A percentile compares a stretch with the other conserved stretches of the same genome.
These are phyloP conservation scores for Gonatopus flavifemur DNA, from an alignment of 1,140 invertebrate genomes.

Conservation along the genomic window DNA sequence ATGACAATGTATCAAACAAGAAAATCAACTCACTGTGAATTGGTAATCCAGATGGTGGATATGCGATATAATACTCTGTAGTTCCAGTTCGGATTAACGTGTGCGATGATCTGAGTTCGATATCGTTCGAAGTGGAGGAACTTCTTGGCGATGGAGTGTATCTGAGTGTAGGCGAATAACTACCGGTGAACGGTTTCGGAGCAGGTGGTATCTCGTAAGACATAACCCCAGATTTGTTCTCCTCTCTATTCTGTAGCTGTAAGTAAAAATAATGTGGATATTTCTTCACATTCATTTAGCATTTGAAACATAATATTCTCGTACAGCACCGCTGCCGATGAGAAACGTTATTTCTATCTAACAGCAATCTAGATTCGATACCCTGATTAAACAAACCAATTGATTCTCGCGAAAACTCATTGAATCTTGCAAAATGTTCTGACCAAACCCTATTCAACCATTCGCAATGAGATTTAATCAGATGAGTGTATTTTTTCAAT, in stretches of 20 bases:
- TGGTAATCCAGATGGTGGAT: constrained; percentile 58
- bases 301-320: too few relatives aligned
- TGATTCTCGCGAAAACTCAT: too few relatives aligned
- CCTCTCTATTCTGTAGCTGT: constrained; percentile 40
- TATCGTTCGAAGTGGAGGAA: constrained; percentile 31
- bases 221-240: constrained; percentile 44
- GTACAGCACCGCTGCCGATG: too few relatives aligned
- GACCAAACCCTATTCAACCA: too few relatives aligned
- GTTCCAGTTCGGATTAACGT: constrained; percentile 20
- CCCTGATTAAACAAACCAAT: too few relatives aligned
- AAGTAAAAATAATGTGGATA: too few relatives aligned
- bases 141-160: constrained; percentile 35
- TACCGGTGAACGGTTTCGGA: constrained; percentile 49
- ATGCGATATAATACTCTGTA: constrained; percentile 58
- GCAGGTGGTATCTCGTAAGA: constrained; percentile 56
- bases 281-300: too few relatives aligned
- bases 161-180: constrained; percentile 34
- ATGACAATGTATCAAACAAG: not conserved
- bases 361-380: too few relatives aligned
- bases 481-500: too few relatives aligned
- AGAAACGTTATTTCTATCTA: too few relatives aligned
- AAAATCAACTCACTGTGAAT: constrained; percentile 47
- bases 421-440: too few relatives aligned
- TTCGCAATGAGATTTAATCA: too few relatives aligned
- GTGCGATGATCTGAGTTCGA: constrained; percentile 34